phyloP scores from a whole-genome alignment of 2,888 invertebrate genomes.

The Sacculina carcini region DNA sequence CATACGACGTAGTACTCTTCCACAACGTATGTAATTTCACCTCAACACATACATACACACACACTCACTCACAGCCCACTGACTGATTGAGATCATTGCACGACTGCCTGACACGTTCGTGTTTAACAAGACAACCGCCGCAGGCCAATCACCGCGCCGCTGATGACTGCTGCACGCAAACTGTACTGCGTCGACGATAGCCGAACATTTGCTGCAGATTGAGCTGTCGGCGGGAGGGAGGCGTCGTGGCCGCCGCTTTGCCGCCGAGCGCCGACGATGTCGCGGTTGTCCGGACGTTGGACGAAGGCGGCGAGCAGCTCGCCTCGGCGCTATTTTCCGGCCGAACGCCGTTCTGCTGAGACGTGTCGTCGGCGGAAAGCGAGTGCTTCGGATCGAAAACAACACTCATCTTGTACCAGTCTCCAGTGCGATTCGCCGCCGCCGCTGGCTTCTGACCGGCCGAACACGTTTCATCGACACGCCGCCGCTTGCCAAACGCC shows the following conservation, averaged over 20 bases:
- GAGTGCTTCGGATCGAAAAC: constrained; percentile 3
- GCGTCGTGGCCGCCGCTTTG: background rate
- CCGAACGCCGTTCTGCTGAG: background rate
- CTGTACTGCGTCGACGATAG: no score
- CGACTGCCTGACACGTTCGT: no score
- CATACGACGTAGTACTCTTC: no score
- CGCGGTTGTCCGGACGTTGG: background rate
- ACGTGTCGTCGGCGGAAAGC: background rate
- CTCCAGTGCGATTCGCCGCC: background rate
- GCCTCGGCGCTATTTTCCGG: no score
- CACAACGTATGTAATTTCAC: no score
- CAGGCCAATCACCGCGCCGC: no score
- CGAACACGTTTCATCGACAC: background rate
- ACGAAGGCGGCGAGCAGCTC: background rate
- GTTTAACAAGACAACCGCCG: no score
- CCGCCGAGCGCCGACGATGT: background rate
- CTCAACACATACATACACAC: no score
- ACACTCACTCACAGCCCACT: no score
- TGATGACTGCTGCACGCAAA: no score
- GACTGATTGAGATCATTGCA: no score
- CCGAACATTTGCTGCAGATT: constrained; percentile 7
- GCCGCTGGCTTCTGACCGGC: background rate
- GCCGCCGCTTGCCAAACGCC: background rate
- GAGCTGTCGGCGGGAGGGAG: background rate
- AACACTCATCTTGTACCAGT: constrained; percentile 1